A percentile compares a stretch with the other conserved stretches of the same genome.
Conservation (phyloP, 2,888 invertebrate genomes). For the Candidula unifasciata region DNA sequence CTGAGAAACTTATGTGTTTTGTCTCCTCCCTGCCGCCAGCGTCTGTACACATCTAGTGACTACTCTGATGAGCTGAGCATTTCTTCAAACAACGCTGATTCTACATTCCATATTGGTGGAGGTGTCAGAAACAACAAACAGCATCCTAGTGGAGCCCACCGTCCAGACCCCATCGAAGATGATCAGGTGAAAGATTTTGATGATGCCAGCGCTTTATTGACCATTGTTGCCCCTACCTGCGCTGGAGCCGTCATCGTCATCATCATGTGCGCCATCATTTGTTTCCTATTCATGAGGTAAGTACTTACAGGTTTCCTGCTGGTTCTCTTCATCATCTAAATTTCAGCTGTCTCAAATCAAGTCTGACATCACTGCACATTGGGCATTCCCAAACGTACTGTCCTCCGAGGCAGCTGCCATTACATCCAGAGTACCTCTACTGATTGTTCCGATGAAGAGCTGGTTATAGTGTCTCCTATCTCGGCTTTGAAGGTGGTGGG, state of each 20-base stretch:
- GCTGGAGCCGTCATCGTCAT: constrained; percentile 92
- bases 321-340: too few relatives aligned
- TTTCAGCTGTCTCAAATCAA: too few relatives aligned
- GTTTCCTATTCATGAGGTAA: constrained; percentile 74
- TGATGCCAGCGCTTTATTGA: constrained; percentile 79
- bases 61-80: constrained; percentile 63
- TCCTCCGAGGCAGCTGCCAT: too few relatives aligned
- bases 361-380: too few relatives aligned
- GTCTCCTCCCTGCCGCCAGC: constrained; percentile 51
- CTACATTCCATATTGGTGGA: too few relatives aligned
- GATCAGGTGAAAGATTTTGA: constrained; percentile 43
- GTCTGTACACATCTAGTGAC: constrained; percentile 67
- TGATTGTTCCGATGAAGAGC: too few relatives aligned
- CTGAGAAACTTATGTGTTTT: neutral
- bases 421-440: too few relatives aligned
- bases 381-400: too few relatives aligned
- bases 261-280: constrained; percentile 83
- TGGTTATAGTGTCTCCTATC: too few relatives aligned
- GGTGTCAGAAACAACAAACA: neutral
- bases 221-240: constrained; percentile 93
- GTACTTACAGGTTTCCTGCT: neutral
- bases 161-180: neutral
- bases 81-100: neutral
- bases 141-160: neutral
- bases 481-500: too few relatives aligned